Evolutionary conservation across 2,888 invertebrate species (phyloP).

Genomic region (Papilio demoleus): DNA sequence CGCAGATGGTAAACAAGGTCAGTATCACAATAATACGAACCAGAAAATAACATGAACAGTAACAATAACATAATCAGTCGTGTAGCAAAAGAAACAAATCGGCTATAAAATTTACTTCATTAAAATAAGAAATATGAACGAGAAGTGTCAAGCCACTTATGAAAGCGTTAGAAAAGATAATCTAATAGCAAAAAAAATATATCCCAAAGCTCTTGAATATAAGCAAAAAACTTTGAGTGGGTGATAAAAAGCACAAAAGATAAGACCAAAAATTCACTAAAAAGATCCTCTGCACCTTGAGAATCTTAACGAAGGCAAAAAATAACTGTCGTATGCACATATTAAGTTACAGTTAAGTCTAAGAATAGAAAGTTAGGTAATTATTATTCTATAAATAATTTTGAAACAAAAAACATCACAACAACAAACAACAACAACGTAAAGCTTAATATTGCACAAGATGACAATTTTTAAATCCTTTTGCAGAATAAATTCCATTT

Average conservation of each 20-base stretch:
- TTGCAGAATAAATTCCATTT: too few species aligned
- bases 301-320: slow-evolving; percentile 67
- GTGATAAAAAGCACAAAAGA: slow-evolving; percentile 58
- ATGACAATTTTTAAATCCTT: too few species aligned
- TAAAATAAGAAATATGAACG: neutral
- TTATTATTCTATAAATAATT: too few species aligned
- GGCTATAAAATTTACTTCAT: neutral
- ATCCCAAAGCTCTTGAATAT: slow-evolving; percentile 40
- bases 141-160: slow-evolving; percentile 14
- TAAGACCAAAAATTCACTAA: slow-evolving; percentile 50
- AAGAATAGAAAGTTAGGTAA: neutral
- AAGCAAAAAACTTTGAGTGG: slow-evolving; percentile 52
- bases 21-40: slow-evolving; percentile 49
- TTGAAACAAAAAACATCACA: too few species aligned
- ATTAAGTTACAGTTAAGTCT: slow-evolving; percentile 15
- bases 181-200: slow-evolving; percentile 30
- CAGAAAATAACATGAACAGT: neutral
- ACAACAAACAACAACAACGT: too few species aligned
- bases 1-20: slow-evolving; percentile 74
- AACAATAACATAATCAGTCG: neutral
- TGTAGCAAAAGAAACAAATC: neutral
- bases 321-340: slow-evolving; percentile 53
- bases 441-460: too few species aligned
- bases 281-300: slow-evolving; percentile 66
- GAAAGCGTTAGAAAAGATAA: slow-evolving; percentile 29